A percentile compares a stretch with the other conserved stretches of the same genome.
Conservation (phyloP, 2,113 vertebrate genomes). For the Paraplagusia blochii region DNA sequence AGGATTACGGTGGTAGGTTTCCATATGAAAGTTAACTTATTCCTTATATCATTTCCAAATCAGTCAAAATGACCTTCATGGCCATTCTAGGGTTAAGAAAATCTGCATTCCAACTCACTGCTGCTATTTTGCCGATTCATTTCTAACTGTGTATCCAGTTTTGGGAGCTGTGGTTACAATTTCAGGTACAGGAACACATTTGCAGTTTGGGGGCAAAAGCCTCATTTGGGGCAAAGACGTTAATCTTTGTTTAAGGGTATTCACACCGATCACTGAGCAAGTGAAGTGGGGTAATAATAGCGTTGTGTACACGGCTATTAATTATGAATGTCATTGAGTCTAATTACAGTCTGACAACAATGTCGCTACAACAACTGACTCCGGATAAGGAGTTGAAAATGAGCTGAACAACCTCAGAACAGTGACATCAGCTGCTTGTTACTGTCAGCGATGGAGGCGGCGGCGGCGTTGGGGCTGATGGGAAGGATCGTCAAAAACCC, state of each 20-base stretch:
- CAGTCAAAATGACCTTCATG: no score
- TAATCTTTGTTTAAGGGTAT: slow-evolving; percentile 47
- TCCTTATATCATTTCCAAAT: no score
- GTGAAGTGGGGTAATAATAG: slow-evolving; percentile 24
- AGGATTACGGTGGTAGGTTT: no score
- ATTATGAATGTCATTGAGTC: slow-evolving; percentile 45
- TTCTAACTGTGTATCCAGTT: slow-evolving; percentile 30
- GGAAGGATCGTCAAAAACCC: no score
- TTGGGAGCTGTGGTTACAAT: slow-evolving; percentile 34
- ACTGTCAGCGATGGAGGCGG: no score
- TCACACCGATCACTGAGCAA: slow-evolving; percentile 22
- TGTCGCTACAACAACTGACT: slow-evolving; percentile 6
- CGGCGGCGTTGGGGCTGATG: no score
- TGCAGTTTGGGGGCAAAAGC: slow-evolving; percentile 18
- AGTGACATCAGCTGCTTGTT: background rate
- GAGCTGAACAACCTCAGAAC: background rate
- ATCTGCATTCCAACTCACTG: background rate
- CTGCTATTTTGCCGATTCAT: background rate
- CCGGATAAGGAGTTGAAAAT: slow-evolving; percentile 21
- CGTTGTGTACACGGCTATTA: slow-evolving; percentile 30
- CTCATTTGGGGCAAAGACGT: slow-evolving; percentile 23
- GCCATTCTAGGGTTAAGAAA: no score
- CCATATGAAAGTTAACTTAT: no score
- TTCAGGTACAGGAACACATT: slow-evolving; percentile 38
- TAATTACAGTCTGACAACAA: slow-evolving; percentile 36